phyloP scores from a whole-genome alignment of 2,113 vertebrate species.

The Tychaedon coryphoeus region DNA sequence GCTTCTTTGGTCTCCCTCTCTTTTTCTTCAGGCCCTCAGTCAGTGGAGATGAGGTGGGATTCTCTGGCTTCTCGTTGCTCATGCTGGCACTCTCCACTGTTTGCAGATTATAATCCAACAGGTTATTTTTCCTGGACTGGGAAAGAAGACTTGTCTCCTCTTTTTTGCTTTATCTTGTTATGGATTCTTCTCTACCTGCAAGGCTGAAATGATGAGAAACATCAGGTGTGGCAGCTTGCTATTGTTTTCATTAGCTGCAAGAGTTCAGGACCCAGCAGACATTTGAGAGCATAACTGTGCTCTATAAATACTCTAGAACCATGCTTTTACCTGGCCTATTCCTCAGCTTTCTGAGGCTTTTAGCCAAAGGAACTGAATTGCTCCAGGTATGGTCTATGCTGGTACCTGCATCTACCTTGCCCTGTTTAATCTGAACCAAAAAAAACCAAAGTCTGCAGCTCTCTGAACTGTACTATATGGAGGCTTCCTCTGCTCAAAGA shows the following conservation, averaged over 20 bases:
- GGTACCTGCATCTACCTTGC: neutral
- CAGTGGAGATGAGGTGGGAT: neutral
- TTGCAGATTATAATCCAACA: neutral
- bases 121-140: neutral
- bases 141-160: neutral
- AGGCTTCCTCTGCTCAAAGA: neutral
- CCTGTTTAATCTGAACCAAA: neutral
- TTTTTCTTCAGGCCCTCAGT: conserved; percentile 36
- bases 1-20: conserved; percentile 64
- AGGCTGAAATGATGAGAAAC: neutral
- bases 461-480: neutral
- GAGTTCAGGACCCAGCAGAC: neutral
- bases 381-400: neutral
- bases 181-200: neutral
- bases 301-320: neutral
- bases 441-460: neutral
- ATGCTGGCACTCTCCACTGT: neutral
- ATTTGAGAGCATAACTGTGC: neutral
- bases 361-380: neutral
- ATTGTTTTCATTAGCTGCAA: neutral
- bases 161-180: neutral
- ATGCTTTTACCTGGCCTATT: neutral
- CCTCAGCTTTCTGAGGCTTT: neutral
- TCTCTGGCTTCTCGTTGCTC: conserved; percentile 5
- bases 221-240: neutral